A percentile compares a stretch with the other conserved stretches of the same genome.
These are phyloP conservation scores for Ditylenchus dipsaci DNA, from an alignment of 1,140 invertebrate species.

Conservation along the genomic window DNA sequence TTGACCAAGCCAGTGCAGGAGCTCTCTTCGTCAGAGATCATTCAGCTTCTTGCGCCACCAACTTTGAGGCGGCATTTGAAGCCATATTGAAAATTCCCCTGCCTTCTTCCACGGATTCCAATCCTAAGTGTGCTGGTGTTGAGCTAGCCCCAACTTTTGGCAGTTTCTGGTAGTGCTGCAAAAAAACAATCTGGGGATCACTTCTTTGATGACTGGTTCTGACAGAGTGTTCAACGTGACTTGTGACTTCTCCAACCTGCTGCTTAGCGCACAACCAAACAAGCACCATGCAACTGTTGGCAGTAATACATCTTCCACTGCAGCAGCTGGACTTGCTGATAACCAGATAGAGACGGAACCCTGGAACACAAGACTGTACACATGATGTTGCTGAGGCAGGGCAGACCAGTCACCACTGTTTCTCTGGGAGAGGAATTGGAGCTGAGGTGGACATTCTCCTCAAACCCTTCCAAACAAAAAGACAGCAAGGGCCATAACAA, in stretches of 20 bases:
- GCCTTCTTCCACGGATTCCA: constrained; percentile 38
- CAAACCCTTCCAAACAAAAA: background rate
- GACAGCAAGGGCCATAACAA: background rate
- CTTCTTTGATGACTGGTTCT: constrained; percentile 37
- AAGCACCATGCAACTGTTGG: background rate
- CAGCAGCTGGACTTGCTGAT: no score
- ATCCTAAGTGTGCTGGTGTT: constrained; percentile 45
- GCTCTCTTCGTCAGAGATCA: constrained; percentile 49
- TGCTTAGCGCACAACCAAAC: background rate
- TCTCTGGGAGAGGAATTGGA: constrained; percentile 52
- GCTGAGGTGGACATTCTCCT: constrained; percentile 47
- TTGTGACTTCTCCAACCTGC: constrained; percentile 51
- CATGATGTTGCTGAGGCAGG: constrained; percentile 48
- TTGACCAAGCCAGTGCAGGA: constrained; percentile 32
- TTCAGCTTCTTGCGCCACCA: constrained; percentile 39
- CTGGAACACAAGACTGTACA: constrained; percentile 6
- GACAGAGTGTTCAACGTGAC: constrained; percentile 52
- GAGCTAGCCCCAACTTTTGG: constrained; percentile 48
- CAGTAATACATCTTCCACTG: no score
- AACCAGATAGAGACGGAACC: no score
- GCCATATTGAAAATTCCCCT: constrained; percentile 46
- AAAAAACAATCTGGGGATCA: constrained; percentile 47
- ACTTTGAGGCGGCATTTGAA: constrained; percentile 31
- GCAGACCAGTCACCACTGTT: constrained; percentile 48
- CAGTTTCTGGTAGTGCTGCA: constrained; percentile 50